Evolutionary conservation across 2,797 vertebrate species (phyloP).

Genomic region (Enteromius thamalakanensis): DNA sequence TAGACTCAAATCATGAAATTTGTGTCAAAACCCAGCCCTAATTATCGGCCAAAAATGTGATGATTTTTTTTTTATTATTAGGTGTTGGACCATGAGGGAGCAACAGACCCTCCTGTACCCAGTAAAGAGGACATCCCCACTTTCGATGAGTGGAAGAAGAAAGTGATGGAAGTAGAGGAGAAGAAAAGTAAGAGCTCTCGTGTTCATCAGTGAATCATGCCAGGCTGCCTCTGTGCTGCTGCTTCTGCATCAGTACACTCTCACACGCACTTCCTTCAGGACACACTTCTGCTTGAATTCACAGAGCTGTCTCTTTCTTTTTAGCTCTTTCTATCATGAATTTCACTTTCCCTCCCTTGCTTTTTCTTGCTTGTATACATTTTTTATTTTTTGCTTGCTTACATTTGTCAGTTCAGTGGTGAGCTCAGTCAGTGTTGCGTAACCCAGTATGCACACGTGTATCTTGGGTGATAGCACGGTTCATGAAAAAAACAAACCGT

Average conservation of each 20-base stretch:
- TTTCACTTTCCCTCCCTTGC: background rate
- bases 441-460: background rate
- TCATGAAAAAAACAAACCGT: too few species aligned
- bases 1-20: too few species aligned
- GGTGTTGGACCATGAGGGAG: conserved; percentile 76
- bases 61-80: conserved; percentile 57
- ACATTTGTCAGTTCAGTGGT: conserved; percentile 2
- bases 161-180: conserved; percentile 99
- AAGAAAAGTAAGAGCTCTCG: conserved; percentile 87
- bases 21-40: too few species aligned
- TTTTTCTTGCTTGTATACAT: background rate
- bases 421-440: conserved; percentile 27
- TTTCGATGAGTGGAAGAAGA: conserved; percentile 99
- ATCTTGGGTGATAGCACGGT: too few species aligned
- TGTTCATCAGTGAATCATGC: background rate
- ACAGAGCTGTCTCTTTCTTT: background rate
- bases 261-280: background rate
- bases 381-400: background rate
- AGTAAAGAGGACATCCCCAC: conserved; percentile 92
- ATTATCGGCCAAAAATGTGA: background rate
- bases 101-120: conserved; percentile 84
- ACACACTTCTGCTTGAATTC: conserved; percentile 17
- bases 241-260: conserved; percentile 19
- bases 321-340: background rate
- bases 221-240: background rate